Base-by-base conservation (phyloP, 2,113 vertebrate genomes). In the Trematocara unimaculatum region DNA sequence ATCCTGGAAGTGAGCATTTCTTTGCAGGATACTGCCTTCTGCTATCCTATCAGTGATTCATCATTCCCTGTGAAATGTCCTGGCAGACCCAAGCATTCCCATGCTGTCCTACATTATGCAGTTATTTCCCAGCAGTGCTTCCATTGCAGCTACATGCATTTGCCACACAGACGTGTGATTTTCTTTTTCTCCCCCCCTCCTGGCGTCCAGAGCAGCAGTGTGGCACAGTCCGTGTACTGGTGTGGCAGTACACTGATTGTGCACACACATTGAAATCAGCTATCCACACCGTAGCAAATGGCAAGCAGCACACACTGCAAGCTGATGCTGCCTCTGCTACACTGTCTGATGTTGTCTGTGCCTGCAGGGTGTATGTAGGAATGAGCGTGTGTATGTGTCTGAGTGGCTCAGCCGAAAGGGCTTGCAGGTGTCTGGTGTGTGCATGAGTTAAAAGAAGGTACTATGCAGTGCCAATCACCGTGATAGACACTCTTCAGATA, bases 1-100 rank as follows among this genome's bases (percentile, higher is more conserved):
- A 93, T 93, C 94, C 86, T 91, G 51, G 87, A 94, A 91, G 91
- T 91, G 90, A 91, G 90, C 89, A 29, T 92, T 93, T 85, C 85
- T 94, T 89, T 88, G 82, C 90, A 88, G 88, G 79, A 62, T 40
- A 83, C 92, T 94, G 91, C 87, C 92, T 78, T 67, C 87, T 85
- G 83, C 90, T n/a, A 89, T 90, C 91, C 88, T 88, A 84, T 86
- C 92, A 87, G 87, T 67, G 82, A 89, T 94, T 89, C 90, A 95
- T 94, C 91, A 94, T 92, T 93, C 91, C 90, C 89, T 53, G 84
- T 62, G 67, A 88, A 55, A 86, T 89, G 89, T 91, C 82, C 74
- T 89, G 85, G 90, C 93, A 91, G 85, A 88, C 62, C 81, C 58
- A 87, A 84, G 79, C 82, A 79, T 89, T 92, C 87, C 87, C 86